Percentiles rank a stretch among this genome's conserved stretches.
These are phyloP conservation scores for Eupithecia dodoneata DNA, from an alignment of 2,888 invertebrate species.

Conservation along the genomic window DNA sequence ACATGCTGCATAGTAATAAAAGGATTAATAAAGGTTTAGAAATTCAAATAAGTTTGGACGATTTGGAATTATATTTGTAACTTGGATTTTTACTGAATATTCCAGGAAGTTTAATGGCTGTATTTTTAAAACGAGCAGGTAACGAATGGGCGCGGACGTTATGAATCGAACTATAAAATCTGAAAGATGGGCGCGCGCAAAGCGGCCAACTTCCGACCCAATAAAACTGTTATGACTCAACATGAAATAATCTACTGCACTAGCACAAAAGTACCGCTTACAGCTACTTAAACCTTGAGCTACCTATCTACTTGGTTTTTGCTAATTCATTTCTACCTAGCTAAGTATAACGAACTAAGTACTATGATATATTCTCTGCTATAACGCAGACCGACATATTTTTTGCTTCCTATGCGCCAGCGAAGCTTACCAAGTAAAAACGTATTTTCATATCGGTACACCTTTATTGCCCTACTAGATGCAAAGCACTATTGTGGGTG, in stretches of 20 bases:
- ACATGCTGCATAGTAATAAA: constrained; percentile 1
- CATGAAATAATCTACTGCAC: constrained; percentile 13
- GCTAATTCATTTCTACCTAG: not conserved
- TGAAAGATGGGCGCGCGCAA: constrained; percentile 27
- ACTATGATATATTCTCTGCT: not conserved
- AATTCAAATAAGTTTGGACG: constrained; percentile 1
- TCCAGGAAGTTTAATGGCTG: constrained; percentile 18
- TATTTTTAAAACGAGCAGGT: constrained; percentile 32
- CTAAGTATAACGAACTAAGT: not conserved
- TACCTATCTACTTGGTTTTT: not conserved
- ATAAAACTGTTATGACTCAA: constrained; percentile 28
- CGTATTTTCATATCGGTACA: constrained; percentile 20
- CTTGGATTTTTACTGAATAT: constrained; percentile 4
- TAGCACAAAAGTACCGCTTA: not conserved
- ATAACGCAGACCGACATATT: not conserved
- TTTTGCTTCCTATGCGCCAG: not conserved
- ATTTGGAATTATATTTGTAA: not conserved
- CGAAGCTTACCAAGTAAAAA: not conserved
- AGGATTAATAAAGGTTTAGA: constrained; percentile 4
- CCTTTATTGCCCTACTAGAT: constrained; percentile 23
- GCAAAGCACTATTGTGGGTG: constrained; percentile 16
- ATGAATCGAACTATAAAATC: constrained; percentile 34
- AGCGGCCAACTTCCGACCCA: constrained; percentile 27
- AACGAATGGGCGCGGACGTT: constrained; percentile 27
- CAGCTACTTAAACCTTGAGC: no score